These are phyloP conservation scores for Oxystoma pomonae DNA, from an alignment of 2,888 invertebrate species.

Conservation along the genomic window DNA sequence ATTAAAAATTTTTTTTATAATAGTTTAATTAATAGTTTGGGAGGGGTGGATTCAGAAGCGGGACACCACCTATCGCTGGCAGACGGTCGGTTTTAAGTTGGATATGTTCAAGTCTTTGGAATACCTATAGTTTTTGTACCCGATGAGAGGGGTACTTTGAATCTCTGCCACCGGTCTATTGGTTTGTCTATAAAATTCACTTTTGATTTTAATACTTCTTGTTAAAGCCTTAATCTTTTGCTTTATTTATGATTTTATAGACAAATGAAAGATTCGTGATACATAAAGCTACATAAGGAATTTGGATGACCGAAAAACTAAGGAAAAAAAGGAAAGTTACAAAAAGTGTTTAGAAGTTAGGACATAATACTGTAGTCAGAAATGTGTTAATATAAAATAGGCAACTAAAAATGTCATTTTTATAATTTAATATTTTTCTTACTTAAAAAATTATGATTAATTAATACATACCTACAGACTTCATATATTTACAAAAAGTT, in stretches of 20 bases:
- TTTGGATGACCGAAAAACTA: conserved; percentile 48
- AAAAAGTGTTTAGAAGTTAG: conserved; percentile 31
- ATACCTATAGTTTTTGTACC: no score
- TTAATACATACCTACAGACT: conserved; percentile 32
- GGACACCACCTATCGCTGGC: no score
- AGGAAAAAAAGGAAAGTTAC: conserved; percentile 28
- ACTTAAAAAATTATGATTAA: conserved; percentile 45
- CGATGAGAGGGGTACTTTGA: no score
- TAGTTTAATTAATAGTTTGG: no score
- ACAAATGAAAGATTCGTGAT: conserved; percentile 13
- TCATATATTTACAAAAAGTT: conserved; percentile 44
- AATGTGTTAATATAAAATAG: not conserved
- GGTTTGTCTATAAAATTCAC: no score
- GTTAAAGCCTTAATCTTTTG: not conserved
- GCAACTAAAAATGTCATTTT: conserved; percentile 35
- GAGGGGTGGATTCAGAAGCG: no score
- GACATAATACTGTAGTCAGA: no score
- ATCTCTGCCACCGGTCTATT: no score
- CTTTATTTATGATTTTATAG: conserved; percentile 8
- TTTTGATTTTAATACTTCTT: no score
- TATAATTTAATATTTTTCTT: not conserved
- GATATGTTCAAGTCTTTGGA: no score
- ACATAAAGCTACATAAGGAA: conserved; percentile 44
- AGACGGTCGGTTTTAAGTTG: no score
- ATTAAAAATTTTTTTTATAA: no score